These are phyloP conservation scores for Euclidia mi DNA, from an alignment of 2,888 invertebrate genomes.

Conservation along the genomic window DNA sequence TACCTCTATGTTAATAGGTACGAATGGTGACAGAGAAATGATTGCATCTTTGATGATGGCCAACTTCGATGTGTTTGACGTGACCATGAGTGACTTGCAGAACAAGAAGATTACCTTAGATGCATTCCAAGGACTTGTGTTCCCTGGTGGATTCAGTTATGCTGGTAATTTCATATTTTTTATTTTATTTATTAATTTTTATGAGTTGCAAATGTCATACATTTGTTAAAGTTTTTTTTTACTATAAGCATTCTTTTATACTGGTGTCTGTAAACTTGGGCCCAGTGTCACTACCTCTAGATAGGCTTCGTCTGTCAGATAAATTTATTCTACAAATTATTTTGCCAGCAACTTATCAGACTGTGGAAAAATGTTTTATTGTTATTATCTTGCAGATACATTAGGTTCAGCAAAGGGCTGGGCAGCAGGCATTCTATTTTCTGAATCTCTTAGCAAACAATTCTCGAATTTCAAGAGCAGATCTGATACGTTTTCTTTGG, in stretches of 20 bases:
- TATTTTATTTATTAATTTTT: too few species aligned
- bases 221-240: too few species aligned
- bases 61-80: conserved; percentile 97
- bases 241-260: too few species aligned
- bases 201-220: too few species aligned
- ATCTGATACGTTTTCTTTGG: conserved; percentile 97
- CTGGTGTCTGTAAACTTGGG: too few species aligned
- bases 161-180: conserved; percentile 91
- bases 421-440: conserved; percentile 97
- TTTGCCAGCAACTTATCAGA: too few species aligned
- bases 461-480: conserved; percentile 94
- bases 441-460: conserved; percentile 93
- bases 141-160: conserved; percentile 99
- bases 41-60: conserved; percentile 96
- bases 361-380: background rate
- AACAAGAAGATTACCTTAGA: conserved; percentile 93
- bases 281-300: too few species aligned
- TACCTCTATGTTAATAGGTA: too few species aligned
- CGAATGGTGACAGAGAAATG: conserved; percentile 99
- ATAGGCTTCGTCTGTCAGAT: too few species aligned
- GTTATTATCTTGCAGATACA: conserved; percentile 91
- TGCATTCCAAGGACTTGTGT: conserved; percentile 96
- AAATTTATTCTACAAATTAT: too few species aligned
- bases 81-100: conserved; percentile 97
- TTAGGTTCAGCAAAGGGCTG: conserved; percentile 99